Base-by-base conservation (phyloP, 2,113 vertebrate species). In the Eubucco bourcierii region DNA sequence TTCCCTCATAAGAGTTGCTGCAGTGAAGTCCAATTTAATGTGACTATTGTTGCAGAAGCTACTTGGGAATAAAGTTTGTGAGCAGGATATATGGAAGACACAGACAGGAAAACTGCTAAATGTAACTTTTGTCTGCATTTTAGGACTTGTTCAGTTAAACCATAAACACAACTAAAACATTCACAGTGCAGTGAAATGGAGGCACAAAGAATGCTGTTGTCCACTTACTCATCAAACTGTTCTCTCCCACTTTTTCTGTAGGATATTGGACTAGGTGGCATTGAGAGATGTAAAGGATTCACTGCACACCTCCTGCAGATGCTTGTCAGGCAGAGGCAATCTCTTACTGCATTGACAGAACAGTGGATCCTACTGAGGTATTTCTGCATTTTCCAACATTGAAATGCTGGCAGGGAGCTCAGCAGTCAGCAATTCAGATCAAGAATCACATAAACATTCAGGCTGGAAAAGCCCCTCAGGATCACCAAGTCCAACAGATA, bases 201-300 rank as follows among this genome's bases (percentile, higher is more conserved):
- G 24, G 34, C 29, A 24, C n/a, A 23, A 34, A 61, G 63, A 34
- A 25, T 47, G 37, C 14, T 76, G 17, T 25, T 72, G 11, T 47
- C 77, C 84, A 10, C 1, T 77, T 84, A 15, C 53, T 82, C 11
- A 61, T 87, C 70, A 84, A 14, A 67, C 29, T 85, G 33, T 66
- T 89, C 28, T 24, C 24, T 73, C 14, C 9, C 31, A 27, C 25
- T 41, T 63, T 73, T 3, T 29, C 39, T 78, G 58, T 44, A 99
- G 99, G 99, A 99, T 85, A 70, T 99, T 89, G 98, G 99, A 20
- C 34, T 99, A 17, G 98, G 98, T 17, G 98, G 97, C 82, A 89
- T 99, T 15, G 98, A 99, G 56, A 97, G 99, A 56, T 99, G 99
- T 75, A 98, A 97, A 94, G 99, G 99, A 14, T 99, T 99, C 96